Percentiles rank a stretch among this genome's conserved stretches.
Conservation (phyloP, 2,888 invertebrate genomes). For the Apeira syringaria region DNA sequence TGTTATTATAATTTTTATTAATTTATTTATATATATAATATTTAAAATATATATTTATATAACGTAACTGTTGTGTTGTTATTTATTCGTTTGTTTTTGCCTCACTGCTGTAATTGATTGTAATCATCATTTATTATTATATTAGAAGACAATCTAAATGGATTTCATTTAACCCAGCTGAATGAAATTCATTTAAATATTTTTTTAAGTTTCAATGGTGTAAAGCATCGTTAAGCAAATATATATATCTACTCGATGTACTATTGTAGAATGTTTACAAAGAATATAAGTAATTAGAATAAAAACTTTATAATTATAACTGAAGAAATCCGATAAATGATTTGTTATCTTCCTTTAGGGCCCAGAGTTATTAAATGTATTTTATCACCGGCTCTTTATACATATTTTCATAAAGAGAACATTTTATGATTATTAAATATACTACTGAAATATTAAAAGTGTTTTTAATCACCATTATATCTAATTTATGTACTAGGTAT, state of each 20-base stretch:
- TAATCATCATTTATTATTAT: too few species aligned
- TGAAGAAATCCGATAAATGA: slow-evolving; percentile 49
- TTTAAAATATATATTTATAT: too few species aligned
- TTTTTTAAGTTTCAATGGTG: slow-evolving; percentile 21
- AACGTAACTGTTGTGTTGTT: too few species aligned
- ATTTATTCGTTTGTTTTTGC: too few species aligned
- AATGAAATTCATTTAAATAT: slow-evolving; percentile 63
- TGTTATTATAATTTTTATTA: too few species aligned
- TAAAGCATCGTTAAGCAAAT: slow-evolving; percentile 26
- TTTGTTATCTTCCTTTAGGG: slow-evolving; percentile 59
- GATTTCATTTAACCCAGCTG: slow-evolving; percentile 73
- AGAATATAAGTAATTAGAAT: slow-evolving; percentile 52
- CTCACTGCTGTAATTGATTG: too few species aligned
- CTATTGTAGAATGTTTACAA: slow-evolving; percentile 49
- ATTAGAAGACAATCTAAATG: slow-evolving; percentile 56
- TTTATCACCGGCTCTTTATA: slow-evolving; percentile 49
- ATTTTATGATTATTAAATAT: slow-evolving; percentile 53
- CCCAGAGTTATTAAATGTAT: slow-evolving; percentile 52
- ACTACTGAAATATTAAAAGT: slow-evolving; percentile 45
- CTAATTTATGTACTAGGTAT: slow-evolving; percentile 35
- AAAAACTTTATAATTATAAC: slow-evolving; percentile 59
- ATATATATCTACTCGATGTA: slow-evolving; percentile 36
- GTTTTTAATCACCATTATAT: slow-evolving; percentile 57
- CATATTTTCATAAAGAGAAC: slow-evolving; percentile 66
- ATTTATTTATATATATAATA: too few species aligned